These are phyloP conservation scores for Aramus guarauna DNA, from an alignment of 2,113 vertebrate species.

Conservation along the genomic window DNA sequence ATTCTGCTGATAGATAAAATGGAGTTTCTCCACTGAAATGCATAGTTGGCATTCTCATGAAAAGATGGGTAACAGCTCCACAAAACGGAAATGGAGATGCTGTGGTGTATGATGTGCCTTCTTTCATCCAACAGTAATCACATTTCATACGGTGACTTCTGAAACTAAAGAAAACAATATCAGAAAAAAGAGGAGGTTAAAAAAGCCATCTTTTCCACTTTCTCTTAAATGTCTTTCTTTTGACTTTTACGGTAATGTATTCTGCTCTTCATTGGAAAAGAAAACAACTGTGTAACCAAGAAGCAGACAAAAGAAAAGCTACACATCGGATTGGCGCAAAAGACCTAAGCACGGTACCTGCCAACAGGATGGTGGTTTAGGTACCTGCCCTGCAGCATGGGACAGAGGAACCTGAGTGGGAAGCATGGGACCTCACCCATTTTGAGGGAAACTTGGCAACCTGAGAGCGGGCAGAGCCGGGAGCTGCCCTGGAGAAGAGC, in stretches of 20 bases:
- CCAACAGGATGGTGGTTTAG: background rate
- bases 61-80: background rate
- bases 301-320: background rate
- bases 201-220: background rate
- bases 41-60: background rate
- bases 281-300: background rate
- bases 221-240: background rate
- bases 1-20: background rate
- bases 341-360: background rate
- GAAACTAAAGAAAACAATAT: background rate
- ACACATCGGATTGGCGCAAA: background rate
- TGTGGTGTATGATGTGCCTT: background rate
- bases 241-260: background rate
- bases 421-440: background rate
- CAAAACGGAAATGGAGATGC: background rate
- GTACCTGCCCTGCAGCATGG: background rate
- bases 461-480: background rate
- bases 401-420: background rate
- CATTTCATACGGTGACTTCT: background rate
- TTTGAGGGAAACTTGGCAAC: background rate
- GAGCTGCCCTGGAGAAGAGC: background rate
- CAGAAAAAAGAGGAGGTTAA: background rate
- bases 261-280: background rate
- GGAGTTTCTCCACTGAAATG: background rate
- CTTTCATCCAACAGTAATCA: background rate